phyloP scores from a whole-genome alignment of 2,797 vertebrate genomes.

The Rhinichthys osculus region DNA sequence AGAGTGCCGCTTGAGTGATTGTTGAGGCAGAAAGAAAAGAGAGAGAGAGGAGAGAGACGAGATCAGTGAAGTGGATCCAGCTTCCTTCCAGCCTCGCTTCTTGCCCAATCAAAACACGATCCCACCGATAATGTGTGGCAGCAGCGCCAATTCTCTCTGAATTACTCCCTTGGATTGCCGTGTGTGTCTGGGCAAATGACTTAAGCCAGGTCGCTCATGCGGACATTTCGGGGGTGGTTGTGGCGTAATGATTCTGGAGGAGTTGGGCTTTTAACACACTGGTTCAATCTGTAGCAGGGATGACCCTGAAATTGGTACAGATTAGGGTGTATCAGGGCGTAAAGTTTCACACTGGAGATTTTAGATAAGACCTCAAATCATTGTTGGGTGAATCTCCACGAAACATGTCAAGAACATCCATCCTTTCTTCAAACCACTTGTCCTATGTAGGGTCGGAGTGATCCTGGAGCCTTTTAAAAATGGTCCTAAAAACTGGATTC shows the following conservation, averaged over 20 bases:
- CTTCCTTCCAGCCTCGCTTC: slow-evolving; percentile 47
- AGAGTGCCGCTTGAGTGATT: not conserved
- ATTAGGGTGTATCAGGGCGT: not conserved
- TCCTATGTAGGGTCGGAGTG: not conserved
- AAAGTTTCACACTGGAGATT: not conserved
- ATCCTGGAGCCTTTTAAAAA: not conserved
- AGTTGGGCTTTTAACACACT: not conserved
- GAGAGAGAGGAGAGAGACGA: slow-evolving; percentile 10
- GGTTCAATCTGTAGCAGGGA: slow-evolving; percentile 5
- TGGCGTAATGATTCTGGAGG: not conserved
- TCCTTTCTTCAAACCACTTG: not conserved
- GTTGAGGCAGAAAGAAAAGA: slow-evolving; percentile 18
- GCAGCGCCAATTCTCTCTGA: slow-evolving; percentile 28
- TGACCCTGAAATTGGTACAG: slow-evolving; percentile 17
- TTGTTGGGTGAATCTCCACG: not conserved
- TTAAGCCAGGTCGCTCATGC: not conserved
- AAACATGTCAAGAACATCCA: not conserved
- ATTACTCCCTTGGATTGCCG: slow-evolving; percentile 37
- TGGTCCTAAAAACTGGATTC: not conserved
- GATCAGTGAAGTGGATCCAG: slow-evolving; percentile 42
- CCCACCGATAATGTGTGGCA: slow-evolving; percentile 13
- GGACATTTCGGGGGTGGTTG: not conserved
- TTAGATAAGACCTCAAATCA: not conserved
- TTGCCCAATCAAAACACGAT: slow-evolving; percentile 39
- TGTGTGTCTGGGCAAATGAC: slow-evolving; percentile 5